Base-by-base conservation (phyloP, 2,113 vertebrate species). In the Aviceda subcristata region DNA sequence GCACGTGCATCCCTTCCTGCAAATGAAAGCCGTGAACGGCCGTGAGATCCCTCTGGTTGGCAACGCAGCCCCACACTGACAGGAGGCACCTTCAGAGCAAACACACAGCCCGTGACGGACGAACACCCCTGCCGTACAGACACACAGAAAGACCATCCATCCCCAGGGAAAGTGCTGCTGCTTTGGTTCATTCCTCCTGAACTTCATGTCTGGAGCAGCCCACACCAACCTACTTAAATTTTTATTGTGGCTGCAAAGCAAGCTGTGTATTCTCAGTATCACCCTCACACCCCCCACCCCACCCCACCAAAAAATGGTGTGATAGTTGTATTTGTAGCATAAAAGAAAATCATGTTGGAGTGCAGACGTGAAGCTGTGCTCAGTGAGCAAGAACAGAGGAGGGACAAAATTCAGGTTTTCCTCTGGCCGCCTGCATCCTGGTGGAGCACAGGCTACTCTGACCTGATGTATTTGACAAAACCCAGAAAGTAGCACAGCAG, bases 21-120 rank as follows among this genome's bases (percentile, higher is more conserved):
- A 87, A 48, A 73, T 3, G 29, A 62, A 59, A 85, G 23, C 15
- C 41, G 29, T 6, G 53, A 48, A 32, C 0, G 2, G 16, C 51
- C 43, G 21, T 12, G 45, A 34, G 38, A 60, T n/a, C 29, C 72
- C 69, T 53, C 38, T 27, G n/a, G 9, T 18, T 46, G 5, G 0
- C 78, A 77, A 9, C 6, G 0, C 55, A 79, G 60, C 38, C 48
- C 1, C 0, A 15, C 82, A 9, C 14, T 0, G 0, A 7, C 0
- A 1, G 60, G 57, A 63, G 36, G 22, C 66, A 24, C 9, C 1
- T 4, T 12, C 1, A 8, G 53, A 64, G 67, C 53, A 72, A 68
- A 41, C 39, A 36, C 55, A 12, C 21, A 60, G 63, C 29, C 39
- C 1, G 0, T 21, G 34, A 3, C 1, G 2, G 4, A 9, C 5